Base-by-base conservation (phyloP, 2,888 invertebrate species). In the Anorthoa munda region DNA sequence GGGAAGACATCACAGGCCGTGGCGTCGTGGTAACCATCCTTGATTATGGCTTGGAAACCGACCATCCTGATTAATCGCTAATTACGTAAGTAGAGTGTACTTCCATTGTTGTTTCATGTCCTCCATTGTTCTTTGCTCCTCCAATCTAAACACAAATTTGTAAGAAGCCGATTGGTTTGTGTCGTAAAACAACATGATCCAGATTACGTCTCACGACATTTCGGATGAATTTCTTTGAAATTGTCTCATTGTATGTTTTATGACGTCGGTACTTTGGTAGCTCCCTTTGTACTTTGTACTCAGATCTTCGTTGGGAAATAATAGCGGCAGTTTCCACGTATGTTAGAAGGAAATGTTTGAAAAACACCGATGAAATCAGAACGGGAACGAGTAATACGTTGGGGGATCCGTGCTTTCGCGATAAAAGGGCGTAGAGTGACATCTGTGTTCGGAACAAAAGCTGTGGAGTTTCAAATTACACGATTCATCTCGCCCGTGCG, bases 21-120 rank as follows among this genome's bases (percentile, higher is more conserved):
- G 99, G 99, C 51, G 98, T 99, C 26, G 99, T 99, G 23, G 99
- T 99, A 80, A 99, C 99, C 64, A 99, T 99, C 87, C 97, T 99
- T 66, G 99, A 99, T 92, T 99, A 99, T 92, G 99, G 99, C 45
- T 97, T 99, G 56, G 99, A 99, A 93, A 99, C 98, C 78, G 98
- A 99, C 94, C 99, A 99, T 96, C 99, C 99, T 0, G 99, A 99
- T 97, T 99, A 83, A 95, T 97, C 70, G 97, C 97, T 87, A 99
- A 99, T 96, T 99, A 99, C 94, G 99, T 99, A 97, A 98, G 99
- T 97, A 86, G n/a, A n/a, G n/a, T n/a, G n/a, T n/a, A n/a, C n/a
- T n/a, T n/a, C n/a, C n/a, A n/a, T n/a, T n/a, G n/a, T n/a, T n/a
- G n/a, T n/a, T n/a, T n/a, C n/a, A n/a, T 46, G 53, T 73, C 17